Percentiles rank a stretch among this genome's conserved stretches.
Evolutionary conservation across 2,113 vertebrate genomes (phyloP).

Genomic region (Coturnix japonica): DNA sequence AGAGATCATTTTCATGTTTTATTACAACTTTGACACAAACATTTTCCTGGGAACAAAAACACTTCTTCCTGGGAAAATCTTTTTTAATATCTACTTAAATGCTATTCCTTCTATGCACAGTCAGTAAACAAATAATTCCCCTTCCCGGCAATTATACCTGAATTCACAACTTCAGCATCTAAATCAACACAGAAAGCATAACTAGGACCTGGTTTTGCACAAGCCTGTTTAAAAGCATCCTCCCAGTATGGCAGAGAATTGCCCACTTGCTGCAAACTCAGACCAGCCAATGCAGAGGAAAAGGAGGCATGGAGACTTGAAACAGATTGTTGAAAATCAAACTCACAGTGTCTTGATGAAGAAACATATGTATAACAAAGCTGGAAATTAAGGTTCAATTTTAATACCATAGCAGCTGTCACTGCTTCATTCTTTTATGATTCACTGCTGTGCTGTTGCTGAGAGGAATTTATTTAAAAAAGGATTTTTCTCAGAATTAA

Average conservation of each 20-base stretch:
- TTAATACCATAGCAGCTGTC: not conserved
- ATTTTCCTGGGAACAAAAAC: not conserved
- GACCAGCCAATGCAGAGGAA: not conserved
- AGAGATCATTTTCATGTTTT: not conserved
- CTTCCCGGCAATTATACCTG: not conserved
- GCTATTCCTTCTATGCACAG: not conserved
- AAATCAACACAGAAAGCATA: not conserved
- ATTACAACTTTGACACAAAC: not conserved
- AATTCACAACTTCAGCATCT: not conserved
- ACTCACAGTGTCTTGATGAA: not conserved
- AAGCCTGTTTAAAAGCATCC: not conserved
- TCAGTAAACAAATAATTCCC: not conserved
- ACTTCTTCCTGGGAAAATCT: not conserved
- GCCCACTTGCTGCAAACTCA: not conserved
- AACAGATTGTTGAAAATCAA: slow-evolving; percentile 1
- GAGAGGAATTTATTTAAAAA: slow-evolving; percentile 6
- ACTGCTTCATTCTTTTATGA: not conserved
- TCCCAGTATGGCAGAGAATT: not conserved
- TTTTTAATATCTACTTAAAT: slow-evolving; percentile 51
- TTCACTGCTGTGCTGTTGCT: slow-evolving; percentile 7
- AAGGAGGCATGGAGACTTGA: not conserved
- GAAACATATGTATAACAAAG: not conserved
- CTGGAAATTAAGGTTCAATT: not conserved
- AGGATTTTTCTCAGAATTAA: not conserved
- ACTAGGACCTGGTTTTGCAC: not conserved